Evolutionary conservation across 1,140 invertebrate species (phyloP).

Genomic region (Sipha flava): DNA sequence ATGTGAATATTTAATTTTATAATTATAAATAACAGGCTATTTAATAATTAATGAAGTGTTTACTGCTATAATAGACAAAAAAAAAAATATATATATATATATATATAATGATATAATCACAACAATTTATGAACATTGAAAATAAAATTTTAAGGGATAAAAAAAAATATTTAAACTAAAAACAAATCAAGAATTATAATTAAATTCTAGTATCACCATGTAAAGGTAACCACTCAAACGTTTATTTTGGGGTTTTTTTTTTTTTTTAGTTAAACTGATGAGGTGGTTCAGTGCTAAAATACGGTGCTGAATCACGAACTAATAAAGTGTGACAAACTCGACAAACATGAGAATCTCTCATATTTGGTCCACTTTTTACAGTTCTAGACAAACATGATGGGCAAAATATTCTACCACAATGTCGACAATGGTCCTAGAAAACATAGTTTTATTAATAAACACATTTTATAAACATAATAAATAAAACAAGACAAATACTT

Average conservation of each 20-base stretch:
- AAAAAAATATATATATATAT: too few species aligned
- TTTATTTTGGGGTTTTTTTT: neutral
- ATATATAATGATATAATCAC: neutral
- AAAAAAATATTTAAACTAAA: neutral
- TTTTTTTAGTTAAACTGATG: constrained; percentile 37
- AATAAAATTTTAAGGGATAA: constrained; percentile 5
- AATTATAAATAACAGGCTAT: neutral
- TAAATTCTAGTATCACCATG: constrained; percentile 27
- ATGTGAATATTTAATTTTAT: neutral
- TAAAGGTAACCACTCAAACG: neutral
- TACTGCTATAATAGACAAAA: neutral
- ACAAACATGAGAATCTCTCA: constrained; percentile 80
- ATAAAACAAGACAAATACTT: neutral
- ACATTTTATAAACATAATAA: neutral
- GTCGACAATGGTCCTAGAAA: constrained; percentile 76
- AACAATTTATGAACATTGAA: constrained; percentile 19
- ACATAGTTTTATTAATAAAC: neutral
- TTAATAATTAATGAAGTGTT: neutral
- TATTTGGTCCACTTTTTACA: constrained; percentile 78
- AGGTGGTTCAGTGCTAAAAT: constrained; percentile 83
- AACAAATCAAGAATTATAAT: neutral
- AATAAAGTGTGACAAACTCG: constrained; percentile 94
- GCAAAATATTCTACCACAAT: constrained; percentile 95
- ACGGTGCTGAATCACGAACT: constrained; percentile 84
- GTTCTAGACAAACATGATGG: constrained; percentile 68